Base-by-base conservation (phyloP, 53 echinoderm and acorn worm genomes). In the Holothuria scabra region DNA sequence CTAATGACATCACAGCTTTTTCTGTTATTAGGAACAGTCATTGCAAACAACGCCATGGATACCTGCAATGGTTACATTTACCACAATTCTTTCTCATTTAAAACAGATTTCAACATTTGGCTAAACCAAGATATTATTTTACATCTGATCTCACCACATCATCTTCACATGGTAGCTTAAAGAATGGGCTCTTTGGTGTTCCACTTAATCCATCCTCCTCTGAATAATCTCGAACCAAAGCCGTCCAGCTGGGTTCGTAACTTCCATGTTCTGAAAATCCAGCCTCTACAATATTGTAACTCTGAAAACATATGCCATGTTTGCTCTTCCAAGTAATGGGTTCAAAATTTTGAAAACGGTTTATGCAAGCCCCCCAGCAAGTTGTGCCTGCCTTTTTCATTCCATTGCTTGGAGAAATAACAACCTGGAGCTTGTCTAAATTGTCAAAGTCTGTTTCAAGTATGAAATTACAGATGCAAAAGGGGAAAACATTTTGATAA, bases 241-340 rank as follows among this genome's bases (percentile, higher is more conserved):
- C 78, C 1, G 78, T 78, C 78, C 78, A 78, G 49, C 78, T 56
- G 0, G 78, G 78, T 30, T 78, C 78, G 2, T 56, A 56, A 49
- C 56, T 56, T 20, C 48, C 56, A 52, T 52, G 52, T 4, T 55
- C 78, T 20, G 58, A 56, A 14, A 52, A 32, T 30, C 78, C 78
- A 64, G 26, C 64, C 30, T 64, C 30, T 28, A 12, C 9, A 20
- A 28, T 78, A 31, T 31, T 49, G 52, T 52, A 52, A 18, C 52
- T 52, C 52, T 52, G 5, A 18, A 52, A 52, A 52, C 52, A 52
- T 10, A 56, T 52, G 46, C 52, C 3, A 31, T 78, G 78, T 11
- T 49, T 78, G 0, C 13, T 8, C 30, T 78, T 58, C 26, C 52
- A 57, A 58, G 56, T 56, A 55, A 78, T 58, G 23, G 56, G 26